Conservation (phyloP, 2,888 invertebrate genomes). For the Ophraella communa region DNA sequence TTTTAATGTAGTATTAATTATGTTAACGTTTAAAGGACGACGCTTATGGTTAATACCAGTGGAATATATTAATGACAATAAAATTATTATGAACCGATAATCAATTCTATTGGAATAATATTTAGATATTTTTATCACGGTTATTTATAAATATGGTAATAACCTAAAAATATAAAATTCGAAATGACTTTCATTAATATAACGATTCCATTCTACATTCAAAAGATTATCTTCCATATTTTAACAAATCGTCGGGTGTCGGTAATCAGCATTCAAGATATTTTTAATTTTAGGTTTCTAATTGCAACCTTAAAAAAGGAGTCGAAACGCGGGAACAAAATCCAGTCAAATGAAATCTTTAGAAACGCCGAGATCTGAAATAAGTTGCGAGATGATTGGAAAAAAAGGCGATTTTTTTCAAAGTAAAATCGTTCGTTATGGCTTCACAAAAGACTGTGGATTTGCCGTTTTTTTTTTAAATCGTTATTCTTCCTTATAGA, state of each 20-base stretch:
- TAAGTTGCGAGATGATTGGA: neutral
- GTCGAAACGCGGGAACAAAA: neutral
- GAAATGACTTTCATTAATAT: neutral
- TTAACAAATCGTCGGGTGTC: neutral
- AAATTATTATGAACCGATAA: constrained; percentile 6
- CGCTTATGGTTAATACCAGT: neutral
- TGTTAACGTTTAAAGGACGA: neutral
- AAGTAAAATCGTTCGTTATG: neutral
- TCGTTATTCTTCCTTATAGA: too few species aligned
- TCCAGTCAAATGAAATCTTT: neutral
- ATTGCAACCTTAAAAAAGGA: neutral
- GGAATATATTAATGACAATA: neutral
- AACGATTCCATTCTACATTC: neutral
- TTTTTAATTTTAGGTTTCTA: neutral
- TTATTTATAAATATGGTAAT: too few species aligned
- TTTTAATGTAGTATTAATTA: too few species aligned
- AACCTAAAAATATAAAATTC: too few species aligned
- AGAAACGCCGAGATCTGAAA: neutral
- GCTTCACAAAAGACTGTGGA: neutral
- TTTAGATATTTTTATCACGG: neutral
- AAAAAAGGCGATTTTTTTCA: neutral
- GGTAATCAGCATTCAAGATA: neutral
- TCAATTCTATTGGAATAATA: neutral
- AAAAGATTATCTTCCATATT: neutral
- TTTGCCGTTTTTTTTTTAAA: too few species aligned